These are phyloP conservation scores for Phengaris alcon DNA, from an alignment of 2,888 invertebrate genomes.

Conservation along the genomic window DNA sequence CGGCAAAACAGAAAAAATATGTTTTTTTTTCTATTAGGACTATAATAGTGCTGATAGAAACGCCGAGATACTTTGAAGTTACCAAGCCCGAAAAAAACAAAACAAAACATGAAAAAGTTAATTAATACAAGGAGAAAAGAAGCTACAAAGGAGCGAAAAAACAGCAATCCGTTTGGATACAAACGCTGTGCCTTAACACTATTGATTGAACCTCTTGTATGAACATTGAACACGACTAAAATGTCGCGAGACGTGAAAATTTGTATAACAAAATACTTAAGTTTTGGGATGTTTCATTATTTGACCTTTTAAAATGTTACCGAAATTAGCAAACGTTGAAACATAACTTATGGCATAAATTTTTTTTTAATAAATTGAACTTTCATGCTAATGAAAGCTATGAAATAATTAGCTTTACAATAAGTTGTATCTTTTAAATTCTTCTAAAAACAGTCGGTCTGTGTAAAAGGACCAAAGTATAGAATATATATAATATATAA, in stretches of 20 bases:
- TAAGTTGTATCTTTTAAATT: too few species aligned
- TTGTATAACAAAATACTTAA: neutral
- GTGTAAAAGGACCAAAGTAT: too few species aligned
- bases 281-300: neutral
- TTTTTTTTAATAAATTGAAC: too few species aligned
- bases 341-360: too few species aligned
- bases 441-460: too few species aligned
- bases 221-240: neutral
- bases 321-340: too few species aligned
- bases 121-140: neutral
- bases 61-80: neutral
- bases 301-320: too few species aligned
- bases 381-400: too few species aligned
- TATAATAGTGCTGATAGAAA: too few species aligned
- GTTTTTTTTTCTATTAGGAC: too few species aligned
- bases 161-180: neutral
- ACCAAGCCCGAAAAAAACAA: neutral
- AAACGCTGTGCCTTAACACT: neutral
- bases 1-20: neutral
- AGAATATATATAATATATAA: too few species aligned
- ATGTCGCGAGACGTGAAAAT: neutral
- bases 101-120: neutral
- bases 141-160: neutral
- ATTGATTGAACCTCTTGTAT: conserved; percentile 2
- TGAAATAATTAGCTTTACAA: too few species aligned